Conservation (phyloP, 2,113 vertebrate genomes). For the Bathybates hornii region DNA sequence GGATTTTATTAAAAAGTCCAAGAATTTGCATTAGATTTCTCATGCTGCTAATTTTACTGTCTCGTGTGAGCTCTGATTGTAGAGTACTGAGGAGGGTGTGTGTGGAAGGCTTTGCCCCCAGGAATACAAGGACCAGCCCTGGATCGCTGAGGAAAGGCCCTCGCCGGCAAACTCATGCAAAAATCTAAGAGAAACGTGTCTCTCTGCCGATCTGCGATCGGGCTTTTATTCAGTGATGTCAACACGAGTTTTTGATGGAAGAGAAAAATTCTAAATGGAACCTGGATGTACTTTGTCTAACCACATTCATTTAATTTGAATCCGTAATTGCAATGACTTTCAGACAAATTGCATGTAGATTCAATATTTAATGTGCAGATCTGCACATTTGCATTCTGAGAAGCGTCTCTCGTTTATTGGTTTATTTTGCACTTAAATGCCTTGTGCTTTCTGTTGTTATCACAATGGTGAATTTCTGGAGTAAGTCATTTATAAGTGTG, state of each 20-base stretch:
- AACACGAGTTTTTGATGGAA: background rate
- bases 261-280: background rate
- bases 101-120: background rate
- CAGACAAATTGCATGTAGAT: background rate
- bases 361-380: background rate
- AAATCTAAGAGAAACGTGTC: background rate
- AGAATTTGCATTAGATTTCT: background rate
- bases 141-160: background rate
- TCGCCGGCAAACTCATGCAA: rapidly evolving
- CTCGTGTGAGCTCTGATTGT: background rate
- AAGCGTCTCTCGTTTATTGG: background rate
- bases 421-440: background rate
- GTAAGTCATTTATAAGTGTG: background rate
- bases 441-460: rapidly evolving
- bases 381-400: background rate
- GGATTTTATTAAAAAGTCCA: background rate
- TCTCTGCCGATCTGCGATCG: background rate
- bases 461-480: background rate
- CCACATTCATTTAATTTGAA: background rate
- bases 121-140: background rate
- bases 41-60: background rate
- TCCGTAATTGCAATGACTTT: background rate
- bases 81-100: background rate
- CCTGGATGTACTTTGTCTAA: background rate
- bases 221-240: background rate